These are phyloP conservation scores for Gallinago media DNA, from an alignment of 2,113 vertebrate species.

Conservation along the genomic window DNA sequence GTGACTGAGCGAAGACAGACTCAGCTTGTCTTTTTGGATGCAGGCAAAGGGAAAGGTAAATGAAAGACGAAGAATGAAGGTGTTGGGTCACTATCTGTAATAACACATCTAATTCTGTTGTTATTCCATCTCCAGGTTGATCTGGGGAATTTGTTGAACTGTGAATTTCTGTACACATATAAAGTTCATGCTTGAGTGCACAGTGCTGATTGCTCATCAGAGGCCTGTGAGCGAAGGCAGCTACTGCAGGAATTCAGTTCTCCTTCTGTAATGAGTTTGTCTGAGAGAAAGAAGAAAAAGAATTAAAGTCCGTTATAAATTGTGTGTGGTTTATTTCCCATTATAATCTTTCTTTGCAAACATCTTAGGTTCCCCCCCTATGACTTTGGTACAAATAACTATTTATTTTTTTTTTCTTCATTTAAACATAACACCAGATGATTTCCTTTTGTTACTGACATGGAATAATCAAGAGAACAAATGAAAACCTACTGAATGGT, in stretches of 20 bases:
- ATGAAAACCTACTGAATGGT: background rate
- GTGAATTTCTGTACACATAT: slow-evolving; percentile 57
- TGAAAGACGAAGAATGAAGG: slow-evolving; percentile 49
- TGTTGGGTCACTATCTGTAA: slow-evolving; percentile 65
- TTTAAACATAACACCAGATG: background rate
- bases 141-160: slow-evolving; percentile 62
- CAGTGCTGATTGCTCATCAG: slow-evolving; percentile 66
- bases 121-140: slow-evolving; percentile 57
- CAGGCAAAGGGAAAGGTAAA: slow-evolving; percentile 36
- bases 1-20: background rate
- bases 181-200: slow-evolving; percentile 63
- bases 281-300: slow-evolving; percentile 44
- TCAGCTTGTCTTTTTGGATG: background rate
- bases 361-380: background rate
- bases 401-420: background rate
- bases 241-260: slow-evolving; percentile 51
- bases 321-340: slow-evolving; percentile 35
- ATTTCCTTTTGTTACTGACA: background rate
- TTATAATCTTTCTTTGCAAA: background rate
- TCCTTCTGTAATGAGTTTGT: slow-evolving; percentile 55
- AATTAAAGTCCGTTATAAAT: slow-evolving; percentile 33
- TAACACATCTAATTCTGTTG: slow-evolving; percentile 67
- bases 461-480: background rate
- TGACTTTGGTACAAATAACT: background rate
- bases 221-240: slow-evolving; percentile 27